Evolutionary conservation across 2,888 invertebrate genomes (phyloP).

Genomic region (Chaetogeoica ovagalla): DNA sequence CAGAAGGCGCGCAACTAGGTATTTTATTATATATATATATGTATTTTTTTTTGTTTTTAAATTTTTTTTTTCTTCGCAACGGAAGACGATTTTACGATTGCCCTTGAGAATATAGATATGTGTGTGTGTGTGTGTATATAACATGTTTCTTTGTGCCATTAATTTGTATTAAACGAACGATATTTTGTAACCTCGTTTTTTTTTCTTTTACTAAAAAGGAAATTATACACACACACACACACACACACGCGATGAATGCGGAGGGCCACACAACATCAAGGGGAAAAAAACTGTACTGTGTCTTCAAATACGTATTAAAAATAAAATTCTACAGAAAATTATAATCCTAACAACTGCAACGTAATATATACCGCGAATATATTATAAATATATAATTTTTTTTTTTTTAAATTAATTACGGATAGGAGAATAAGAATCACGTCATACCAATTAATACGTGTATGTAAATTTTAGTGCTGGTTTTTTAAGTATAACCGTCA

Average conservation of each 20-base stretch:
- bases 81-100: conserved; percentile 35
- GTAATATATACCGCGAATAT: background rate
- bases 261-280: conserved; percentile 11
- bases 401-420: background rate
- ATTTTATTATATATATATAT: background rate
- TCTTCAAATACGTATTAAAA: background rate
- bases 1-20: background rate
- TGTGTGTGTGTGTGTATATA: background rate
- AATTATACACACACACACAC: conserved; percentile 1
- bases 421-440: no score
- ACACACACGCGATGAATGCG: no score
- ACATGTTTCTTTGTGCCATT: conserved; percentile 6
- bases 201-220: conserved; percentile 48
- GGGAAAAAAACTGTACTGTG: background rate
- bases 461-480: no score
- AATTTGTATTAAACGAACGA: conserved; percentile 36
- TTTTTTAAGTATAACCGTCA: no score
- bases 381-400: background rate
- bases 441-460: no score
- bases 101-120: conserved; percentile 40
- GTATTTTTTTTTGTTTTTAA: conserved; percentile 15
- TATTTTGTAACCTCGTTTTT: conserved; percentile 42
- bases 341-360: background rate
- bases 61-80: conserved; percentile 2
- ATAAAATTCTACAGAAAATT: background rate